Evolutionary conservation across 1,140 invertebrate genomes (phyloP).

Genomic region (Pachypsylla venusta): DNA sequence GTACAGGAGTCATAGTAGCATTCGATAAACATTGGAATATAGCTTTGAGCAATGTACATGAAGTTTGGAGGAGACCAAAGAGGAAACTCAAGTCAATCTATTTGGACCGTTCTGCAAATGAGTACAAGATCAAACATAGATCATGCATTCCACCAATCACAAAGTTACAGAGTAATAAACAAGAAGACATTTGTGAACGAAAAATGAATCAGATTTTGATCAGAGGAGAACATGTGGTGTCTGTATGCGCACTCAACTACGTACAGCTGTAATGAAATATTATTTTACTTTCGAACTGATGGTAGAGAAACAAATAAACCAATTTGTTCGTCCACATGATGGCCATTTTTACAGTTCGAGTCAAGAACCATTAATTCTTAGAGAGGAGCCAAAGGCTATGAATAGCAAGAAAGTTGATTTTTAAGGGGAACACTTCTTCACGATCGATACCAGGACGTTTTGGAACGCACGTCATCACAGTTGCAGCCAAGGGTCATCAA

Average conservation of each 20-base stretch:
- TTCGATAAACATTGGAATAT: slow-evolving; percentile 96
- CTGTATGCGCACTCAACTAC: background rate
- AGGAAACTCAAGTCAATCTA: slow-evolving; percentile 17
- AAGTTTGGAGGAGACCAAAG: slow-evolving; percentile 51
- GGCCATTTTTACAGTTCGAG: too few relatives aligned
- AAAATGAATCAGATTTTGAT: slow-evolving; percentile 1
- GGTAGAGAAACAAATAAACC: too few relatives aligned
- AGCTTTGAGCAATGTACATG: slow-evolving; percentile 68
- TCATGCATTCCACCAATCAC: background rate
- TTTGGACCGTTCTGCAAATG: background rate
- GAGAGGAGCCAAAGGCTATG: too few relatives aligned
- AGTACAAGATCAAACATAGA: slow-evolving; percentile 1
- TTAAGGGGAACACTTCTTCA: too few relatives aligned
- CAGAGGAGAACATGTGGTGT: background rate
- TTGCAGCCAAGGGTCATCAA: too few relatives aligned
- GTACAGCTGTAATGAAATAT: background rate
- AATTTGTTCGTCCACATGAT: too few relatives aligned
- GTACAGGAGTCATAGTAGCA: slow-evolving; percentile 63
- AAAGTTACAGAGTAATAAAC: background rate
- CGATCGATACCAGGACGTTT: too few relatives aligned
- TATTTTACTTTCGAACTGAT: too few relatives aligned
- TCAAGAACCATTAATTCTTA: too few relatives aligned
- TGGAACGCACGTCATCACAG: too few relatives aligned
- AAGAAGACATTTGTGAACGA: background rate
- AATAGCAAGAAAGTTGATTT: too few relatives aligned